Conservation (phyloP, 2,113 vertebrate genomes). For the Hypanus sabinus region DNA sequence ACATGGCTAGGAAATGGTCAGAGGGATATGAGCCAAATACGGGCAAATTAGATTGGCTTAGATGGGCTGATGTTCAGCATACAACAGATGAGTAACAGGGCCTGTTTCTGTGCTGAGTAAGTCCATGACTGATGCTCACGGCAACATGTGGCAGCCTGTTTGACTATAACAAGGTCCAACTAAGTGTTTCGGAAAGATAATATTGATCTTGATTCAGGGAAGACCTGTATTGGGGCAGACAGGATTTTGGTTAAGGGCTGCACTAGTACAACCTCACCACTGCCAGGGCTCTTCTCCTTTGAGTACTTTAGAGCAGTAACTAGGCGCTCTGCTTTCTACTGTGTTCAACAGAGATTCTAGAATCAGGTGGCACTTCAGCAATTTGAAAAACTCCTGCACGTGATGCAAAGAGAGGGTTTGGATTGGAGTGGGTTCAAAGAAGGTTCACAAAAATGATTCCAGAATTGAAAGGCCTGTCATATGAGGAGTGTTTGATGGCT, state of each 20-base stretch:
- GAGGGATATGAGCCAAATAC: too few relatives aligned
- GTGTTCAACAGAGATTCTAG: neutral
- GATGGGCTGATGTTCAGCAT: too few relatives aligned
- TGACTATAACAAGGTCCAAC: neutral
- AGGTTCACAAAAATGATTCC: too few relatives aligned
- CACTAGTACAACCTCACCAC: neutral
- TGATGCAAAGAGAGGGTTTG: too few relatives aligned
- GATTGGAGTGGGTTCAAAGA: too few relatives aligned
- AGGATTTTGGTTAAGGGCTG: neutral
- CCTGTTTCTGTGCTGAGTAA: too few relatives aligned
- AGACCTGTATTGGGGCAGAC: neutral
- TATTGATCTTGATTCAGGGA: neutral
- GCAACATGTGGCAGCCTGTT: neutral
- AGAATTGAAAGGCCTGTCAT: too few relatives aligned
- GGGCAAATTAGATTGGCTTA: too few relatives aligned
- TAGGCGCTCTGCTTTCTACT: neutral
- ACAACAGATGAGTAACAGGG: too few relatives aligned
- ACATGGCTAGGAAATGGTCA: too few relatives aligned
- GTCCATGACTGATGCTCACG: too few relatives aligned
- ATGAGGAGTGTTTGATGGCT: too few relatives aligned
- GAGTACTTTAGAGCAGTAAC: neutral
- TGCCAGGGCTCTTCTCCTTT: neutral
- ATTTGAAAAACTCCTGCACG: neutral
- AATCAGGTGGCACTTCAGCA: neutral
- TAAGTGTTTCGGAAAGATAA: neutral